phyloP scores from a whole-genome alignment of 2,888 invertebrate species.

The Agrilus mali region DNA sequence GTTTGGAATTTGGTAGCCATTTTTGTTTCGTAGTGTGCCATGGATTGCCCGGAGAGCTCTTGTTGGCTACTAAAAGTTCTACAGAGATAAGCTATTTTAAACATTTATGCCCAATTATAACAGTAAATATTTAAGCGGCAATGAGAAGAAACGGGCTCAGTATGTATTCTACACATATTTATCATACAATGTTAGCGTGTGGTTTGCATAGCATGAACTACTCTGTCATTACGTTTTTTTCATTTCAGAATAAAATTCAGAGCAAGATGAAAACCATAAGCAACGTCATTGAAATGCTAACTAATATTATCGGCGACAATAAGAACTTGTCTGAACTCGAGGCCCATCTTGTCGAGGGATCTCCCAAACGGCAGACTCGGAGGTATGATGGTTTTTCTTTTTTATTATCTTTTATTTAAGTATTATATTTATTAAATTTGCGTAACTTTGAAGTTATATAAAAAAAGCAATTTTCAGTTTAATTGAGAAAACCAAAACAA shows the following conservation, averaged over 20 bases:
- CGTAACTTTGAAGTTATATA: too few relatives aligned
- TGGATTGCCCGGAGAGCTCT: constrained; percentile 15
- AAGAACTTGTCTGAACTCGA: constrained; percentile 34
- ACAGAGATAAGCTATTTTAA: constrained; percentile 14
- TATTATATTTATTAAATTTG: too few relatives aligned
- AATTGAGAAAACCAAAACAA: too few relatives aligned
- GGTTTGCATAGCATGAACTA: constrained; percentile 3
- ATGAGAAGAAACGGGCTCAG: constrained; percentile 17
- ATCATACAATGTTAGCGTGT: constrained; percentile 8
- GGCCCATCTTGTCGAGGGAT: constrained; percentile 17
- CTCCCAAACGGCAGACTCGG: constrained; percentile 9
- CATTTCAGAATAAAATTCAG: constrained; percentile 57
- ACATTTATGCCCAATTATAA: constrained; percentile 19
- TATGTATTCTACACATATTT: constrained; percentile 20
- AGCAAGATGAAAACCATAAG: constrained; percentile 71
- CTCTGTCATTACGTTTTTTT: constrained; percentile 16
- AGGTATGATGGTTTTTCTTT: background rate
- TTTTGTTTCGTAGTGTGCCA: constrained; percentile 28
- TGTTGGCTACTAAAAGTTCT: constrained; percentile 12
- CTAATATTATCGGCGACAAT: constrained; percentile 71
- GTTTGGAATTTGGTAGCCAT: constrained; percentile 22
- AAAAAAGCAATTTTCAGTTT: too few relatives aligned
- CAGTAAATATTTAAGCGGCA: constrained; percentile 16
- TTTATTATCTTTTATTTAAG: too few relatives aligned
- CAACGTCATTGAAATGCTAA: constrained; percentile 80